Conservation (phyloP, 2,113 vertebrate species). For the Megaceryle maxima region DNA sequence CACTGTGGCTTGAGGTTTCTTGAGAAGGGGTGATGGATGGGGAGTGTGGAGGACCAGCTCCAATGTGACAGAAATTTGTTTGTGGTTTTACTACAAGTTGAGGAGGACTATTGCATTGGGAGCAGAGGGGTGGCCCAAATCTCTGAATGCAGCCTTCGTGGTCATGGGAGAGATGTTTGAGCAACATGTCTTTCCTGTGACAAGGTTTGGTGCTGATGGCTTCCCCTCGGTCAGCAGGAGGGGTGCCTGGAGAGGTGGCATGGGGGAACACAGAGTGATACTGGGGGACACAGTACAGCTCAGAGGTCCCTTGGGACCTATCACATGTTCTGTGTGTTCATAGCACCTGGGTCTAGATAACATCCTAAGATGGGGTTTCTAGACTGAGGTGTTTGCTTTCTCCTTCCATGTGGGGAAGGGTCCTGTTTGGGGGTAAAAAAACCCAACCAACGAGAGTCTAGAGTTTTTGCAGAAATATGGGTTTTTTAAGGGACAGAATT, state of each 20-base stretch:
- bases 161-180: background rate
- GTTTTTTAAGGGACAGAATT: background rate
- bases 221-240: background rate
- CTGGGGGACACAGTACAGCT: rapidly evolving
- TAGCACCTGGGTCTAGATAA: background rate
- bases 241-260: rapidly evolving
- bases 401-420: background rate
- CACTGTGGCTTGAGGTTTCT: background rate
- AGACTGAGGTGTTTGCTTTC: background rate
- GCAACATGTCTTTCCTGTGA: rapidly evolving
- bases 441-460: background rate
- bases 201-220: background rate
- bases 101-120: background rate
- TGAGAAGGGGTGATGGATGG: rapidly evolving
- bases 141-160: rapidly evolving
- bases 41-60: background rate
- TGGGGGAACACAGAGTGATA: background rate
- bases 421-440: background rate
- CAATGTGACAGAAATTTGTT: background rate
- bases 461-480: background rate
- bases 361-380: background rate
- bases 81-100: background rate
- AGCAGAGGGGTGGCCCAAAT: background rate
- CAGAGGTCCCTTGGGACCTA: background rate
- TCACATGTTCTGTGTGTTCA: background rate